Percentiles rank a stretch among this genome's conserved stretches.
These are phyloP conservation scores for Merodon equestris DNA, from an alignment of 2,888 invertebrate species.

Conservation along the genomic window DNA sequence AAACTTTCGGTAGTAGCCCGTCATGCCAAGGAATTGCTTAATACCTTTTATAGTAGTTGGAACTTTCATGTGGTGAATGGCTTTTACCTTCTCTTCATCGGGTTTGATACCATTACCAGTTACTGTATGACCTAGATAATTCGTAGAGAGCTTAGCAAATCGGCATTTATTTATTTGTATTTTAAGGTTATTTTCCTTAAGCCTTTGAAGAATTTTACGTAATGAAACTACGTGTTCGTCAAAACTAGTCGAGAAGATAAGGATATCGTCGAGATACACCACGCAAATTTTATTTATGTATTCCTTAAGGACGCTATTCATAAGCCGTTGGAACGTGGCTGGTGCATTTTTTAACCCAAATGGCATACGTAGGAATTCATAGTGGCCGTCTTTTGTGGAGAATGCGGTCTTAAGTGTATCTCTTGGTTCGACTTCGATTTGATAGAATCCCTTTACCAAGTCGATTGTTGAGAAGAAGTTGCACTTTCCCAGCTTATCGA, in stretches of 20 bases:
- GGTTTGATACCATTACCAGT: slow-evolving; percentile 16
- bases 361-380: slow-evolving; percentile 38
- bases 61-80: neutral
- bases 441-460: slow-evolving; percentile 40
- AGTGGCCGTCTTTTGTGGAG: neutral
- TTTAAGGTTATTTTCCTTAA: slow-evolving; percentile 19
- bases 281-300: slow-evolving; percentile 27
- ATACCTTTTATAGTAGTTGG: slow-evolving; percentile 16
- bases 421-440: slow-evolving; percentile 31
- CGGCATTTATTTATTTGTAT: no score
- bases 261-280: slow-evolving; percentile 17
- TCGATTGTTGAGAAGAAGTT: slow-evolving; percentile 32
- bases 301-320: slow-evolving; percentile 42
- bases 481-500: slow-evolving; percentile 46
- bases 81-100: slow-evolving; percentile 9
- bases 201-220: neutral
- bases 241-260: slow-evolving; percentile 20
- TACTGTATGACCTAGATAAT: slow-evolving; percentile 10
- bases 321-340: slow-evolving; percentile 37
- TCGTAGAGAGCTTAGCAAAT: slow-evolving; percentile 15
- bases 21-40: slow-evolving; percentile 15
- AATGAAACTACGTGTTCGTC: slow-evolving; percentile 10
- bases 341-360: slow-evolving; percentile 53
- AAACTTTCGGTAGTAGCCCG: slow-evolving; percentile 15
- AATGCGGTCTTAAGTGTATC: slow-evolving; percentile 23